Evolutionary conservation across 1,140 invertebrate species (phyloP).

Genomic region (Venturia canescens): DNA sequence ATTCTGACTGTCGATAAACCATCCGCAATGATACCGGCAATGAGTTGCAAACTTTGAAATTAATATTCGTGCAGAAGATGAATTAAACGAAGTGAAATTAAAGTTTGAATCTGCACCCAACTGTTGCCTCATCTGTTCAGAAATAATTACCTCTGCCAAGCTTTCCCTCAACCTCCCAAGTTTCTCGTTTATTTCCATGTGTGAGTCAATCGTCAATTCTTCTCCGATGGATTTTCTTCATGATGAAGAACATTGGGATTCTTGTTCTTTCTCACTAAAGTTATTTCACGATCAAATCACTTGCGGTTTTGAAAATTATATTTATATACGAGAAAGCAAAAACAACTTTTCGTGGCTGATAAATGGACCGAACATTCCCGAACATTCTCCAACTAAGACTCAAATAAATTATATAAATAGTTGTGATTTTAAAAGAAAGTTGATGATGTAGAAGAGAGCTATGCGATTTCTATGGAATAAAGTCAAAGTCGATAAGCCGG

Average conservation of each 20-base stretch:
- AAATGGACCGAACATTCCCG: too few species aligned
- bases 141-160: neutral
- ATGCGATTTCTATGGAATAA: neutral
- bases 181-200: neutral
- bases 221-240: neutral
- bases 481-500: too few species aligned
- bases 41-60: slow-evolving; percentile 21
- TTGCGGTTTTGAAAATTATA: too few species aligned
- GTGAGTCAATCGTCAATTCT: neutral
- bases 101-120: neutral
- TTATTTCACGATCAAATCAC: too few species aligned
- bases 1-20: neutral
- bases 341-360: too few species aligned
- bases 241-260: too few species aligned
- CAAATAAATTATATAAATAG: slow-evolving; percentile 16
- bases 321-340: too few species aligned
- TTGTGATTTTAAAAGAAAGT: neutral
- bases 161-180: neutral
- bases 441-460: neutral
- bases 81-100: neutral
- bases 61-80: slow-evolving; percentile 5
- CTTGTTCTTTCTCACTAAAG: too few species aligned
- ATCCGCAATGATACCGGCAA: neutral
- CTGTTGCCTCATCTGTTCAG: neutral
- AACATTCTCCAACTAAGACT: too few species aligned